phyloP scores from a whole-genome alignment of 2,797 vertebrate species.

The Hydrolagus colliei region DNA sequence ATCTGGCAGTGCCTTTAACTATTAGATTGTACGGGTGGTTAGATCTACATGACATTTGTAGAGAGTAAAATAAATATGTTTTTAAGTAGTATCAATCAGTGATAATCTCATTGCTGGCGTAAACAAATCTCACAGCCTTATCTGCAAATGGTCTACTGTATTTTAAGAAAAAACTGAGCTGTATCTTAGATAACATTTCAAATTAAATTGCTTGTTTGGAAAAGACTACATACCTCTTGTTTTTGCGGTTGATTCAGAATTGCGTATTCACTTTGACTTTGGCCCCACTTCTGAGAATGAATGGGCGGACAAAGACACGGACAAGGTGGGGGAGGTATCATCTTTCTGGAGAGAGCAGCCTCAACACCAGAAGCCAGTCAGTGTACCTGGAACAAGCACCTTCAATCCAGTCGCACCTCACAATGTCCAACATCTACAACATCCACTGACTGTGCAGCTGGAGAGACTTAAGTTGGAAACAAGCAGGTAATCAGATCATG shows the following conservation, averaged over 20 bases:
- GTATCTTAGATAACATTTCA: not conserved
- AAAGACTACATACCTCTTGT: not conserved
- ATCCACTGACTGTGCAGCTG: constrained; percentile 65
- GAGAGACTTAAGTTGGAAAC: constrained; percentile 72
- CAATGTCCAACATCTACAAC: constrained; percentile 56
- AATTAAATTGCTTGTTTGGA: not conserved
- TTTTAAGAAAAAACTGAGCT: not conserved
- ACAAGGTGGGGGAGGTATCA: constrained; percentile 58
- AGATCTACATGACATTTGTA: too few species aligned
- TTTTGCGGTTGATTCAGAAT: constrained; percentile 56
- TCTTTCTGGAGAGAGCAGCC: constrained; percentile 46
- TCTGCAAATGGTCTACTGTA: too few species aligned
- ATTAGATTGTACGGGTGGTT: too few species aligned
- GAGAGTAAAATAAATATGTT: too few species aligned
- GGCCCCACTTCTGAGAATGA: constrained; percentile 74
- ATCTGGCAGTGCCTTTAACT: too few species aligned
- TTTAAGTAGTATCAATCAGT: too few species aligned
- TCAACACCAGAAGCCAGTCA: constrained; percentile 44
- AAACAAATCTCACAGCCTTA: too few species aligned
- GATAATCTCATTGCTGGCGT: too few species aligned
- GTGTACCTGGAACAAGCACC: constrained; percentile 42
- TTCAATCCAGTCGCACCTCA: constrained; percentile 51
- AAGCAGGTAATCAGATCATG: constrained; percentile 59
- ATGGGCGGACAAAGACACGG: constrained; percentile 67
- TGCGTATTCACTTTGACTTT: constrained; percentile 78